These are phyloP conservation scores for Callitettix versicolor DNA, from an alignment of 1,140 invertebrate genomes.

Conservation along the genomic window DNA sequence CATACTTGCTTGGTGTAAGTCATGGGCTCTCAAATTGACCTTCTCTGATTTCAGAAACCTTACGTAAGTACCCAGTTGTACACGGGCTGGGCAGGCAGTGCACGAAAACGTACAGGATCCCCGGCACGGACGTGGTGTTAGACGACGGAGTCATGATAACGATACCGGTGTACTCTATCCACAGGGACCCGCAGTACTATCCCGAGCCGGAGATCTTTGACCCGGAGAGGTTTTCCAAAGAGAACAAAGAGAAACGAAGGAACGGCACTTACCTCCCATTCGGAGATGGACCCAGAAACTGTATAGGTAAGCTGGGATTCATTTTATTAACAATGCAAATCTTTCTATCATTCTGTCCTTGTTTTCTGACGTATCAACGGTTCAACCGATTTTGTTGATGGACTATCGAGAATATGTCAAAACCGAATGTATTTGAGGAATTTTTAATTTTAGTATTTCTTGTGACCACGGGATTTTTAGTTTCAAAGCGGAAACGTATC, in stretches of 20 bases:
- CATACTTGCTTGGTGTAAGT: no score
- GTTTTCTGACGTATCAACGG: no score
- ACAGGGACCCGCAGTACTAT: conserved; percentile 52
- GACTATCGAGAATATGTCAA: no score
- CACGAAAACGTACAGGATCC: conserved; percentile 15
- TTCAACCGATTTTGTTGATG: no score
- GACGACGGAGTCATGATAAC: conserved; percentile 42
- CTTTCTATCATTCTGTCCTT: no score
- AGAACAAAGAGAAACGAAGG: conserved; percentile 31
- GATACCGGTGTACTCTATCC: conserved; percentile 43
- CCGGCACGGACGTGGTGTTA: conserved; percentile 26
- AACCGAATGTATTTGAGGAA: no score
- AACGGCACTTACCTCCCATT: conserved; percentile 45
- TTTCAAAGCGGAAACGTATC: no score
- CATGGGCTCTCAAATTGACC: no score
- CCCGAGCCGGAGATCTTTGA: conserved; percentile 56
- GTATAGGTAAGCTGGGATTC: conserved; percentile 44
- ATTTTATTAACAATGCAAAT: no score
- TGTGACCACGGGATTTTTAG: no score
- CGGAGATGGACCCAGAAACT: conserved; percentile 49
- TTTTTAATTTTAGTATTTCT: no score
- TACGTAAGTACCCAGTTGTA: conserved; percentile 24
- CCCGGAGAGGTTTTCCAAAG: conserved; percentile 58
- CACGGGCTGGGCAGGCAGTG: conserved; percentile 11
- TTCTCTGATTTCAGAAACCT: conserved; percentile 27